These are phyloP conservation scores for Drosophila melanica DNA, from an alignment of 1,140 invertebrate genomes.

Conservation along the genomic window DNA sequence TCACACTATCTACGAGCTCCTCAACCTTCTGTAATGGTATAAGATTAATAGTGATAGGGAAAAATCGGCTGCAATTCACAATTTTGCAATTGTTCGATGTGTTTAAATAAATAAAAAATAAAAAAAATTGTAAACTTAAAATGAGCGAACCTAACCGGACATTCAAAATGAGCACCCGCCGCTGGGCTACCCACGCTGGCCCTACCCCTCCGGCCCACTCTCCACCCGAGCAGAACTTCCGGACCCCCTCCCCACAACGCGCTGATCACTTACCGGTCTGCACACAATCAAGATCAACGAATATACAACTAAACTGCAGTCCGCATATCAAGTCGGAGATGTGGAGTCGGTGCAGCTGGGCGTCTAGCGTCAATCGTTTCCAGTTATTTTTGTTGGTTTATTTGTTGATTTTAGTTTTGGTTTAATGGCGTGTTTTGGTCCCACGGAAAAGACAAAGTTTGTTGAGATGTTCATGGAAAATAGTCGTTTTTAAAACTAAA, in stretches of 20 bases:
- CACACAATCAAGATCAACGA: constrained; percentile 67
- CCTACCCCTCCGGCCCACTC: background rate
- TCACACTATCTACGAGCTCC: constrained; percentile 86
- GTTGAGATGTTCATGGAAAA: background rate
- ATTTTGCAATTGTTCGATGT: constrained; percentile 7
- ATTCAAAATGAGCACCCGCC: background rate
- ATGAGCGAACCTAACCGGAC: constrained; percentile 4
- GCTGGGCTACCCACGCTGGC: too few relatives aligned
- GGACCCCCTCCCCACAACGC: constrained; percentile 50
- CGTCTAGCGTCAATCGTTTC: constrained; percentile 7
- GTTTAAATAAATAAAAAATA: constrained; percentile 14
- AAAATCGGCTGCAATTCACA: background rate
- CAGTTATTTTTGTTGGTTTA: background rate
- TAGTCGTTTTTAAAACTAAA: background rate
- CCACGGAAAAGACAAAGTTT: background rate
- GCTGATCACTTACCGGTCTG: constrained; percentile 83
- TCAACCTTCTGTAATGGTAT: constrained; percentile 84
- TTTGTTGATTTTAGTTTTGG: background rate
- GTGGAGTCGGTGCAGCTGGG: constrained; percentile 16
- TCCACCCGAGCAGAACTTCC: constrained; percentile 4
- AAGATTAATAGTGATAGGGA: constrained; percentile 58
- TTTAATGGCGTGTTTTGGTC: background rate
- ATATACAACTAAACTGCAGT: constrained; percentile 68
- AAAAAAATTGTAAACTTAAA: constrained; percentile 12
- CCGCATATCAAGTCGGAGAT: constrained; percentile 2